Evolutionary conservation across 2,797 vertebrate genomes (phyloP).

Genomic region (Holocentrus rufus): DNA sequence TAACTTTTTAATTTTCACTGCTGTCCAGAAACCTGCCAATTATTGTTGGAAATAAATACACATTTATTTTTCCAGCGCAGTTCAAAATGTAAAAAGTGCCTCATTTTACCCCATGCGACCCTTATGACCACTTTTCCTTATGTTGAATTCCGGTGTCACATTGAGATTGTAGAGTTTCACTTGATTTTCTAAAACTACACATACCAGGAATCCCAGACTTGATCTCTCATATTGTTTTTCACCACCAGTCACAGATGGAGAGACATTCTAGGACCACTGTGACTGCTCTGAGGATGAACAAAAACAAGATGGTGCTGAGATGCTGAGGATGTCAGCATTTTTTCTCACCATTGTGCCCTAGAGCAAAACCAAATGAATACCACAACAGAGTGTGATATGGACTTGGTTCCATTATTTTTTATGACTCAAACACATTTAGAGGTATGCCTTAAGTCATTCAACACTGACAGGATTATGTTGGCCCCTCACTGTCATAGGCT

Average conservation of each 20-base stretch:
- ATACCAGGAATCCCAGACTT: slow-evolving; percentile 26
- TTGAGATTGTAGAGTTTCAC: slow-evolving; percentile 19
- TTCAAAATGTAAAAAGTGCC: not conserved
- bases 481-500: slow-evolving; percentile 56
- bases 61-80: too few relatives aligned
- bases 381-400: slow-evolving; percentile 52
- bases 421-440: slow-evolving; percentile 69
- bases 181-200: slow-evolving; percentile 21
- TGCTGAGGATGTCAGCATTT: slow-evolving; percentile 66
- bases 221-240: slow-evolving; percentile 45
- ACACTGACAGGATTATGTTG: slow-evolving; percentile 65
- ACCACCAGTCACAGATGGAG: slow-evolving; percentile 66
- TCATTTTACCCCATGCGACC: not conserved
- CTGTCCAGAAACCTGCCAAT: not conserved
- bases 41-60: too few relatives aligned
- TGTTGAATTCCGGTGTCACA: not conserved
- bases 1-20: not conserved
- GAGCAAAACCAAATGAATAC: slow-evolving; percentile 62
- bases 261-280: slow-evolving; percentile 60
- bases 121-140: not conserved
- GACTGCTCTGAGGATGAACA: slow-evolving; percentile 66
- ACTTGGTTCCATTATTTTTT: slow-evolving; percentile 65
- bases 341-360: slow-evolving; percentile 61
- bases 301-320: slow-evolving; percentile 62
- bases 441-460: slow-evolving; percentile 69